Evolutionary conservation across 2,888 invertebrate species (phyloP).

Genomic region (Pimpla rufipes): DNA sequence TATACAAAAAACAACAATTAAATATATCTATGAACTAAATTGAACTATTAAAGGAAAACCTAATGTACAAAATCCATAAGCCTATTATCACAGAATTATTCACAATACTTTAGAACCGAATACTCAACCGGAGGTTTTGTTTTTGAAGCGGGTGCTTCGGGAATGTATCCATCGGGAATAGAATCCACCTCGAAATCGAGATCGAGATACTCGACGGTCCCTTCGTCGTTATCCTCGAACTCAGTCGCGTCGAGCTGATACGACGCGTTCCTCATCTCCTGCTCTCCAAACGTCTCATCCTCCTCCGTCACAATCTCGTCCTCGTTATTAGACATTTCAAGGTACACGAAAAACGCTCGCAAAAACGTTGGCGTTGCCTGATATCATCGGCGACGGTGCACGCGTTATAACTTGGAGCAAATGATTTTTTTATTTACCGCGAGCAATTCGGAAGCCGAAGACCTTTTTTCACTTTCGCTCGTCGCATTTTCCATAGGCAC

Average conservation of each 20-base stretch:
- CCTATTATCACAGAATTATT: no score
- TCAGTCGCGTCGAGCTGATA: not conserved
- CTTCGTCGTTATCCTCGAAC: slow-evolving; percentile 60
- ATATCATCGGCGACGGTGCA: not conserved
- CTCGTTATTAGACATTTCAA: not conserved
- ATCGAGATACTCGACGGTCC: slow-evolving; percentile 69
- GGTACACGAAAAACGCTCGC: not conserved
- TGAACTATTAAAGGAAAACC: no score
- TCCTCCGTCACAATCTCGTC: not conserved
- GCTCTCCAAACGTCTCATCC: not conserved
- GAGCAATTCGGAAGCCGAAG: no score
- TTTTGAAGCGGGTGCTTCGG: not conserved
- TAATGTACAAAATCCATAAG: no score
- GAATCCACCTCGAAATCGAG: slow-evolving; percentile 66
- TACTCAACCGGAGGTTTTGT: not conserved
- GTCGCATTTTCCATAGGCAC: no score
- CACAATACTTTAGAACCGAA: slow-evolving; percentile 42
- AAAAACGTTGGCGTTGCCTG: not conserved
- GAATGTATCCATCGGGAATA: slow-evolving; percentile 54
- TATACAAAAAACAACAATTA: no score
- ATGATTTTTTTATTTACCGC: no score
- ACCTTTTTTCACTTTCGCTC: no score
- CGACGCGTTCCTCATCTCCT: not conserved
- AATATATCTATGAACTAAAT: no score
- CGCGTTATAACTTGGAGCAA: not conserved